Evolutionary conservation across 2,888 invertebrate genomes (phyloP).

Genomic region (Drosophila nigritarsus): DNA sequence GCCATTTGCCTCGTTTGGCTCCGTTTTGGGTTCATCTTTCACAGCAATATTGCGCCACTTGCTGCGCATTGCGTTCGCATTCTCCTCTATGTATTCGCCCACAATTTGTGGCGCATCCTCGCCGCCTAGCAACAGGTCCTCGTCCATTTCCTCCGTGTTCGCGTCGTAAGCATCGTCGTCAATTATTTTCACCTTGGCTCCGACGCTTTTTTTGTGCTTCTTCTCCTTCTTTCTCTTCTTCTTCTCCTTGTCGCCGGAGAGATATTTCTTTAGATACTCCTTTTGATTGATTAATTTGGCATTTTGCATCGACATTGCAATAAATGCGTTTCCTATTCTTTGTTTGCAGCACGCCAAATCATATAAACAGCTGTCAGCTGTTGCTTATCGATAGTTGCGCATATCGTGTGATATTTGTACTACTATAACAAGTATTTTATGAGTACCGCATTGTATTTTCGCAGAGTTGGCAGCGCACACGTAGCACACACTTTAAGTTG

Average conservation of each 20-base stretch:
- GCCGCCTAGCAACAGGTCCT: conserved; percentile 89
- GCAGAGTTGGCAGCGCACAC: conserved; percentile 2
- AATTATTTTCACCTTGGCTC: conserved; percentile 91
- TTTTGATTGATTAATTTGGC: conserved; percentile 88
- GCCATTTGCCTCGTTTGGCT: conserved; percentile 23
- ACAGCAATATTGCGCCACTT: conserved; percentile 84
- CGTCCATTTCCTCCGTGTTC: conserved; percentile 85
- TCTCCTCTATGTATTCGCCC: conserved; percentile 93
- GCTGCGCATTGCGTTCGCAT: conserved; percentile 87
- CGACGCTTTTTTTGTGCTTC: conserved; percentile 53
- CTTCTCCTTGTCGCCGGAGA: conserved; percentile 87
- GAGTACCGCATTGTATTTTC: background rate
- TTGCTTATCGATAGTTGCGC: conserved; percentile 21
- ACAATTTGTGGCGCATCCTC: conserved; percentile 97
- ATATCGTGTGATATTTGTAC: background rate
- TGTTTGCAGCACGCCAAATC: conserved; percentile 8
- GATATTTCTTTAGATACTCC: conserved; percentile 92
- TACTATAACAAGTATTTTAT: background rate
- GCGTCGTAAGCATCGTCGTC: conserved; percentile 90
- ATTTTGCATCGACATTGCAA: conserved; percentile 70
- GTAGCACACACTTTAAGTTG: background rate
- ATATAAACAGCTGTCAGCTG: conserved; percentile 2
- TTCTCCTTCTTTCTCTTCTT: conserved; percentile 87
- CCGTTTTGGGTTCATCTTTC: conserved; percentile 65
- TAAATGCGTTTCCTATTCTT: background rate